phyloP scores from a whole-genome alignment of 2,113 vertebrate species.

The Chamaea fasciata region DNA sequence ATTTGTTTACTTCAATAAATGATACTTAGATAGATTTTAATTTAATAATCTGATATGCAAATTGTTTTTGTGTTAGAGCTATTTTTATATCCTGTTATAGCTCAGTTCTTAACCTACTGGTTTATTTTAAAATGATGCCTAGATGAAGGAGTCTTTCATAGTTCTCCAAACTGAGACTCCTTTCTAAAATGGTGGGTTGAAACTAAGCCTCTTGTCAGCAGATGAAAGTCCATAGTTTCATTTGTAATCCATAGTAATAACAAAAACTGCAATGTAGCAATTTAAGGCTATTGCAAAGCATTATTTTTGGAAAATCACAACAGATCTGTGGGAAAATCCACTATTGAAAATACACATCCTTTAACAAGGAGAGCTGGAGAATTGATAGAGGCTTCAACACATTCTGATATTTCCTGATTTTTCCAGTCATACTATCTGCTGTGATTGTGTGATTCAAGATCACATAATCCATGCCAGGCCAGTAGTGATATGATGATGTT shows the following conservation, averaged over 20 bases:
- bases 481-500: not conserved
- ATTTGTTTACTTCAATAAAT: not conserved
- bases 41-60: conserved; percentile 22
- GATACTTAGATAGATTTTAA: not conserved
- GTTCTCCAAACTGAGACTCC: not conserved
- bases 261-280: not conserved
- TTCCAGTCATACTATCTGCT: not conserved
- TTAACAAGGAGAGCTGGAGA: not conserved
- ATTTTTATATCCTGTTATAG: not conserved
- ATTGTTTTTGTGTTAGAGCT: not conserved
- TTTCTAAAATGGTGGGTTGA: not conserved
- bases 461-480: not conserved
- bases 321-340: not conserved
- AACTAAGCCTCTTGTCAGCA: not conserved
- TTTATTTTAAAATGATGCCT: not conserved
- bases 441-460: not conserved
- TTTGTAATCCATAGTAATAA: not conserved
- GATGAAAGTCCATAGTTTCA: not conserved
- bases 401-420: not conserved
- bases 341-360: not conserved
- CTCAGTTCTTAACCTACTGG: not conserved
- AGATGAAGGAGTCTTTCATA: not conserved
- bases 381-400: not conserved
- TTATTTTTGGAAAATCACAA: not conserved
- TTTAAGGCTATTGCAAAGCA: not conserved